Evolutionary conservation across 1,140 invertebrate genomes (phyloP).

Genomic region (Cotesia vestalis): DNA sequence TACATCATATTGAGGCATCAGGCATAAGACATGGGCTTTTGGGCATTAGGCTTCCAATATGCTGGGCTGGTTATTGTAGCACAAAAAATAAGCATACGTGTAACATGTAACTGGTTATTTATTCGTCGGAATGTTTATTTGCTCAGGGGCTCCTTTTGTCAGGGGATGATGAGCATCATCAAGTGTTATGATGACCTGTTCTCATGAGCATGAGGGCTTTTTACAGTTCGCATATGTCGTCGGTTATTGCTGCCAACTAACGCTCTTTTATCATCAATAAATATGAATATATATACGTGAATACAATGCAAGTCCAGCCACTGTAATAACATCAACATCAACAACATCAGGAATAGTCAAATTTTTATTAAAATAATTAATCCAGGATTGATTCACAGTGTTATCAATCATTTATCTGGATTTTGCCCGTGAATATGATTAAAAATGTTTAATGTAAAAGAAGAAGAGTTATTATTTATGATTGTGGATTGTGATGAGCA

Average conservation of each 20-base stretch:
- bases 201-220: slow-evolving; percentile 47
- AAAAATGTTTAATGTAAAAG: no score
- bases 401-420: not conserved
- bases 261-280: not conserved
- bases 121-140: slow-evolving; percentile 66
- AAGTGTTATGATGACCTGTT: slow-evolving; percentile 65
- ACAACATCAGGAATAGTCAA: no score
- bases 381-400: no score
- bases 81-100: not conserved
- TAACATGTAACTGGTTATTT: slow-evolving; percentile 63
- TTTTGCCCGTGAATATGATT: not conserved
- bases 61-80: not conserved
- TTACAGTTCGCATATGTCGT: slow-evolving; percentile 42
- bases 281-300: no score
- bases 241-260: slow-evolving; percentile 2
- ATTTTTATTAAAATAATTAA: no score
- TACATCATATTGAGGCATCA: no score
- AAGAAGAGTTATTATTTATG: not conserved
- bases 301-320: no score
- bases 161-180: slow-evolving; percentile 38
- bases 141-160: slow-evolving; percentile 56
- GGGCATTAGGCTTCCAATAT: not conserved
- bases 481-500: not conserved
- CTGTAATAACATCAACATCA: no score
- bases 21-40: no score